Evolutionary conservation across 1,140 invertebrate genomes (phyloP), one percentile per base, ranked within the genome.

Genomic region (Coelopa frigida): DNA sequence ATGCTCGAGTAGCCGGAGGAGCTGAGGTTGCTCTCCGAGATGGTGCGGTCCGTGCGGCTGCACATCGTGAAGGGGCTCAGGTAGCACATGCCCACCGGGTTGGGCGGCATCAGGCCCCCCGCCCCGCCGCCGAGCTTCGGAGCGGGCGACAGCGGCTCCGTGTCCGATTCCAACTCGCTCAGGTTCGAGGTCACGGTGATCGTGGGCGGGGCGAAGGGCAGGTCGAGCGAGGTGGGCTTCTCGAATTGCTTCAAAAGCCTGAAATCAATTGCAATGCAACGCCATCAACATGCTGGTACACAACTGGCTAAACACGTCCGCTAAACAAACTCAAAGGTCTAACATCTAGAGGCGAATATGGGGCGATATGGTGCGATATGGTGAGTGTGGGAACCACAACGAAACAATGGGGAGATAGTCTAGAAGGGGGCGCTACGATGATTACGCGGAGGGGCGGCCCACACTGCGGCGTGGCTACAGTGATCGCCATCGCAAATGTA

Each of bases 1-100:
- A 87, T 85, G 4, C 84, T 86, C 48, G 82, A 84, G 57, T 88
- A 88, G n/a, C 85, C 85, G 1, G 83, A 86, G 8, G 84, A 86
- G 48, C 83, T 85, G 17, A 88, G 67, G 67, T 88, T 88, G 0
- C 83, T 85, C 67, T 87, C 84, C 1, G 84, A 87, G 12, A 83
- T 81, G 12, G 81, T 80, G 54, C 84, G 72, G 54, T 84, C 82
- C 10, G 79, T 75, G 51, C 79, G 66, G 8, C 78, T 73, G 20
- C 79, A 77, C 72, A 84, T 81, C 1, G 82, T 80, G 58, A 86
- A 85, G 6, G 85, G 85, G 61, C 82, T 85, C 24, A 88, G 63
- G 58, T 85, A 87, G 44, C 77, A 78, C 78, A 85, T 82, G 22
- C 79, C 78, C 17, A 54, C 53, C n/a, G 42, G 36, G 33, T 46